phyloP scores from a whole-genome alignment of 2,888 invertebrate genomes.

The Trilocha varians region DNA sequence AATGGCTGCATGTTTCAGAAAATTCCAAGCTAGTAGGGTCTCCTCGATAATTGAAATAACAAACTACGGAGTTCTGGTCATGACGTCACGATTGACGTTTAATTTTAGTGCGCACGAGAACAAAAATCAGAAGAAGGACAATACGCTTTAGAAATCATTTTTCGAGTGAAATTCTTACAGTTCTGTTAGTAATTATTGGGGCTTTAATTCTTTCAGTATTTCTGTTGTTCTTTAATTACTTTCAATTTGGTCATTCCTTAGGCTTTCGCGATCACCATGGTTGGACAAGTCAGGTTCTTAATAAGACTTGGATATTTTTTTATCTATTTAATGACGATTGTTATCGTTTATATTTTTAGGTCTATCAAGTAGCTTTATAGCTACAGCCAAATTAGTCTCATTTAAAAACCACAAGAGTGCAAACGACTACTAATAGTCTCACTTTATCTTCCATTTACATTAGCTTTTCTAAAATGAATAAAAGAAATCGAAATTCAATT shows the following conservation, averaged over 20 bases:
- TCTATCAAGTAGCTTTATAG: too few relatives aligned
- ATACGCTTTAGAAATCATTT: conserved; percentile 25
- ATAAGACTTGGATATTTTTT: background rate
- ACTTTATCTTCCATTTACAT: too few relatives aligned
- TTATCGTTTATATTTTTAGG: too few relatives aligned
- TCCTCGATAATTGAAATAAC: conserved; percentile 64
- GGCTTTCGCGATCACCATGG: too few relatives aligned
- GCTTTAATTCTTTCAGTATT: too few relatives aligned
- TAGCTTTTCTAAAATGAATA: too few relatives aligned
- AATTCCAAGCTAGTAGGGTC: conserved; percentile 38
- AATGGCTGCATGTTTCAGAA: conserved; percentile 45
- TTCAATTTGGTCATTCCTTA: too few relatives aligned
- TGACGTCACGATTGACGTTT: conserved; percentile 63
- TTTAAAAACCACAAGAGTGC: too few relatives aligned
- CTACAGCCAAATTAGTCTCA: too few relatives aligned
- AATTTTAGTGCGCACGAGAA: conserved; percentile 57
- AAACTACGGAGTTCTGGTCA: conserved; percentile 44
- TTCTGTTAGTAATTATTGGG: too few relatives aligned
- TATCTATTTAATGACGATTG: background rate
- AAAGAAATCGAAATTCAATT: background rate
- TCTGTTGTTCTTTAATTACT: too few relatives aligned
- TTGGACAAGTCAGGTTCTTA: background rate
- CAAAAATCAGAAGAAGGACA: conserved; percentile 31
- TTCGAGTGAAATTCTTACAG: conserved; percentile 6
- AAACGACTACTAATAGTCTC: too few relatives aligned